These are phyloP conservation scores for Pterocles burchelli DNA, from an alignment of 2,113 vertebrate genomes.

Conservation along the genomic window DNA sequence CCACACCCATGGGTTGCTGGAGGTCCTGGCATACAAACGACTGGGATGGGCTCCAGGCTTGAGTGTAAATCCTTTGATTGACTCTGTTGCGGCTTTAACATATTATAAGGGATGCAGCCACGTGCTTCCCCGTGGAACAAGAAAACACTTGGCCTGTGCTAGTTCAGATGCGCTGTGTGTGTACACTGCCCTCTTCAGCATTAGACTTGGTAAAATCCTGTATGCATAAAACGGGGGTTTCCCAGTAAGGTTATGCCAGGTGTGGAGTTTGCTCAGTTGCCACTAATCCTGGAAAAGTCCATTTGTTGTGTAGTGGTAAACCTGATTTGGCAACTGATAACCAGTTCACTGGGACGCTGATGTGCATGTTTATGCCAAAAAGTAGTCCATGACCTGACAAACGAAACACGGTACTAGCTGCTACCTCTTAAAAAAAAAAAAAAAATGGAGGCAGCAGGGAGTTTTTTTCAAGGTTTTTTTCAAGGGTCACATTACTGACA, in stretches of 20 bases:
- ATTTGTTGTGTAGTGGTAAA: not conserved
- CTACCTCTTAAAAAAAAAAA: not conserved
- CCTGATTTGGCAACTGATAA: not conserved
- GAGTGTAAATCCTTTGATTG: too few species aligned
- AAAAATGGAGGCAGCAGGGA: not conserved
- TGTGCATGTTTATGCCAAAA: rapidly evolving
- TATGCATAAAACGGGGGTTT: rapidly evolving
- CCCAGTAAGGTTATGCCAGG: rapidly evolving
- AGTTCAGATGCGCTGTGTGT: rapidly evolving
- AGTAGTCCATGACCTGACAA: not conserved
- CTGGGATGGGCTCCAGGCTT: rapidly evolving
- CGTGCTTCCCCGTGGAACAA: rapidly evolving
- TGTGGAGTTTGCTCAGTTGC: rapidly evolving
- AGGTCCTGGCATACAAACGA: rapidly evolving
- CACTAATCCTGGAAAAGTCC: rapidly evolving
- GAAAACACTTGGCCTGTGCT: rapidly evolving
- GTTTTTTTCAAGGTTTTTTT: not conserved
- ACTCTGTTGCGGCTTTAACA: too few species aligned
- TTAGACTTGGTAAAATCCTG: rapidly evolving
- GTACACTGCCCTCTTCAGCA: not conserved
- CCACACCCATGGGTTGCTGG: rapidly evolving
- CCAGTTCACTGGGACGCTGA: too few species aligned
- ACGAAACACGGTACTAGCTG: rapidly evolving
- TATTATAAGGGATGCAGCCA: too few species aligned
- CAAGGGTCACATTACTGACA: not conserved